Base-by-base conservation (phyloP, 2,113 vertebrate genomes). In the Thunnus thynnus region DNA sequence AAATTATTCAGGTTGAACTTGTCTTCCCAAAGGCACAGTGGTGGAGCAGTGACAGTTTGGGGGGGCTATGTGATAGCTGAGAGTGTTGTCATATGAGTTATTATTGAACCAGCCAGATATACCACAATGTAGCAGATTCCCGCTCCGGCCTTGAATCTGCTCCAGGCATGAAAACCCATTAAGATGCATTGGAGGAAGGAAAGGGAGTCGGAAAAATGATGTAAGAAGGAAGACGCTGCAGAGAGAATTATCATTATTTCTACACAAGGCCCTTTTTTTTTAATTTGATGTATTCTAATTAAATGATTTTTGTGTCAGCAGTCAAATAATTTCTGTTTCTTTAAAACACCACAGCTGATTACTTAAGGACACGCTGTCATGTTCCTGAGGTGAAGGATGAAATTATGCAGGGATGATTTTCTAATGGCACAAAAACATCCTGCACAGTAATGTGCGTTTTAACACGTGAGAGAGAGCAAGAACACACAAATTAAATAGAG, bases 111-210 rank as follows among this genome's bases (percentile, higher is more conserved):
- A 87, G 86, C 84, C 81, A 76, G 82, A 87, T 85, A 80, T 77
- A 84, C 76, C 80, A 85, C 81, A 89, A 82, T 86, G 66, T 63
- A 65, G 74, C 80, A 80, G 57, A 87, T 76, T 80, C 79, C 65
- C 2, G 13, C 68, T 83, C 71, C 3, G 20, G 88, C 83, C 88
- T 81, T 67, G 73, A 88, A 88, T 85, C n/a, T 10, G 91, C 89
- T 92, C 69, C 78, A 74, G 90, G 90, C 89, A 78, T 64, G 69
- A 88, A 92, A 91, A 90, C 50, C 86, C 72, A 93, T 91, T 90
- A 90, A 89, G 76, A 87, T 86, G 67, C 85, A 77, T 76, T 47
- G 25, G 72, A 86, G 73, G 78, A 84, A 86, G 63, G 78, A 5
- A 13, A 65, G 20, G 14, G 41, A 72, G 82, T 50, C 52, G 74